Conservation (phyloP, 1,140 invertebrate genomes). For the Octopus bimaculoides region DNA sequence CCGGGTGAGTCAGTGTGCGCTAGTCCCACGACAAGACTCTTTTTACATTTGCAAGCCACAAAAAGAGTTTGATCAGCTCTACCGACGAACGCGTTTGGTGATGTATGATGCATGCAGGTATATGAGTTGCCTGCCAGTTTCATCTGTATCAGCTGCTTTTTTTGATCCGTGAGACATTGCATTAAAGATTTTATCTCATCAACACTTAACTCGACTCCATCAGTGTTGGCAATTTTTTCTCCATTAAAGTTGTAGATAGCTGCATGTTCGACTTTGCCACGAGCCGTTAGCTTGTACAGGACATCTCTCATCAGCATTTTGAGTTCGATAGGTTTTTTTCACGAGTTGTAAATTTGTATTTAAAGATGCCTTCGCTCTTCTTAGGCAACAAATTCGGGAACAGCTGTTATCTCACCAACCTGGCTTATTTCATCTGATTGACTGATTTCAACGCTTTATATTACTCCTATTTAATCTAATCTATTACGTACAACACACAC, state of each 20-base stretch:
- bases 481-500: background rate
- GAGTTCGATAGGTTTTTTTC: background rate
- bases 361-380: background rate
- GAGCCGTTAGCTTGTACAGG: conserved; percentile 17
- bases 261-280: conserved; percentile 24
- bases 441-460: background rate
- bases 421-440: background rate
- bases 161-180: conserved; percentile 13
- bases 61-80: conserved; percentile 20
- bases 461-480: background rate
- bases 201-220: background rate
- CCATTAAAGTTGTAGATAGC: conserved; percentile 14
- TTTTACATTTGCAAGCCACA: conserved; percentile 18
- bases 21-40: conserved; percentile 20
- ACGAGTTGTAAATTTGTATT: background rate
- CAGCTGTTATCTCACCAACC: background rate
- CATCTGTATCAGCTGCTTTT: background rate
- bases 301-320: conserved; percentile 14
- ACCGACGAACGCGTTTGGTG: conserved; percentile 18
- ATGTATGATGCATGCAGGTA: conserved; percentile 18
- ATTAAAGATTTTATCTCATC: conserved; percentile 7
- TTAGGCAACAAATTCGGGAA: background rate
- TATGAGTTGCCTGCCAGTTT: background rate
- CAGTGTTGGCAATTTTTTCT: conserved; percentile 6
- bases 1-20: conserved; percentile 20